Base-by-base conservation (phyloP, 2,888 invertebrate genomes). In the Eledona agricola region DNA sequence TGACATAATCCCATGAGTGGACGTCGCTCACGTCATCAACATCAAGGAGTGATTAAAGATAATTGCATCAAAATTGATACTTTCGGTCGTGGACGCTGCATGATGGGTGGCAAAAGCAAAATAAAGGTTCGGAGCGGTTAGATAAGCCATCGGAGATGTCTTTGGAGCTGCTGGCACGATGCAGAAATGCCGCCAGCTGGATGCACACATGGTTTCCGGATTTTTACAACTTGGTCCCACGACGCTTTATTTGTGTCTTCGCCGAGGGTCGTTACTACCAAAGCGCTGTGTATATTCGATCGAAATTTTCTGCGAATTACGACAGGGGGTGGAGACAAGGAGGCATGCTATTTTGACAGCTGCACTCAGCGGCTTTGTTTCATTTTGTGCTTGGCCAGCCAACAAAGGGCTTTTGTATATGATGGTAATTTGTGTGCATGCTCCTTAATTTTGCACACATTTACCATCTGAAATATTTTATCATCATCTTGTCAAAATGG, bases 161-260 rank as follows among this genome's bases (percentile, higher is more conserved):
- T 32, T 43, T 32, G 13, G 23, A 31, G 32, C 23, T n/a, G n/a
- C n/a, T 22, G 26, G 26, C 25, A 25, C 15, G 47, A 37, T 35
- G 34, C 47, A 47, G 35, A 47, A 47, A 47, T n/a, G 29, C 37
- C 35, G 29, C 47, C 47, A 47, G 47, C 37, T 47, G 47, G 47
- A 13, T 37, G 47, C 47, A 47, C 47, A 47, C 46, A 47, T 47
- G 46, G 26, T 47, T 47, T 37, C 37, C 37, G 47, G 47, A 47
- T 47, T 37, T 47, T 47, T 47, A 47, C 35, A 12, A 17, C 46
- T 42, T 42, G 17, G 42, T 42, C 42, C 42, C 42, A 42, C 42
- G 42, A 42, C 20, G 42, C 15, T 42, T 42, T 31, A 28, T 42
- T 42, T 31, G 42, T 37, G 23, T 37, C 35, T 34, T 19, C 11